Conservation (phyloP, 1,140 invertebrate genomes). For the Meteorus sp. region DNA sequence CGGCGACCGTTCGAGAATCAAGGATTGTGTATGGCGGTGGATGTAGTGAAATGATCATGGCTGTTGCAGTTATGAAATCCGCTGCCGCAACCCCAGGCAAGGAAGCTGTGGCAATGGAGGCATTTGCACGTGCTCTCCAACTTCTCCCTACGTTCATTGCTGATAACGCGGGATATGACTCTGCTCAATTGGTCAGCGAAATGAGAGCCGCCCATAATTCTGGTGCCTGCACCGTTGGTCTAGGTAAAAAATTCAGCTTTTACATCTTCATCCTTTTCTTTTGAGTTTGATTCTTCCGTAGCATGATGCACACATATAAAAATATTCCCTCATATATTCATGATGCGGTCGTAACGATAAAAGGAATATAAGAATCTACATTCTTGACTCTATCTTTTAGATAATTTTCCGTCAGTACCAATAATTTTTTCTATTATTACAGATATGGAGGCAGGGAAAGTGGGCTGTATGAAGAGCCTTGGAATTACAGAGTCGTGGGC, state of each 20-base stretch:
- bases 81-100: conserved; percentile 94
- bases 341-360: too few relatives aligned
- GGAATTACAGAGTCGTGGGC: conserved; percentile 97
- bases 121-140: conserved; percentile 86
- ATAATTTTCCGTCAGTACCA: conserved; percentile 7
- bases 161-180: conserved; percentile 99
- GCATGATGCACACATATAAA: too few relatives aligned
- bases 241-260: conserved; percentile 74
- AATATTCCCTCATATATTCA: too few relatives aligned
- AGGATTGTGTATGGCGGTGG: conserved; percentile 92
- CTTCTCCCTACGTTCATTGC: conserved; percentile 94
- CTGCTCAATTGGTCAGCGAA: conserved; percentile 89
- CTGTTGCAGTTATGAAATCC: conserved; percentile 81
- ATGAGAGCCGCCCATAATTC: conserved; percentile 87
- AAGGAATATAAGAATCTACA: too few relatives aligned
- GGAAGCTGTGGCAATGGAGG: conserved; percentile 96
- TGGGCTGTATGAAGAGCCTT: conserved; percentile 84
- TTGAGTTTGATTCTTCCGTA: too few relatives aligned
- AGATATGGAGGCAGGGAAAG: conserved; percentile 86
- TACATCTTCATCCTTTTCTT: too few relatives aligned
- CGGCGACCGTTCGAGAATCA: conserved; percentile 93
- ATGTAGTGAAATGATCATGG: conserved; percentile 96
- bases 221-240: conserved; percentile 74
- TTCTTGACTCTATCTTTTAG: too few relatives aligned
- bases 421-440: conserved; percentile 12